Conservation (phyloP, 2,888 invertebrate genomes). For the Eremobia ochroleuca region DNA sequence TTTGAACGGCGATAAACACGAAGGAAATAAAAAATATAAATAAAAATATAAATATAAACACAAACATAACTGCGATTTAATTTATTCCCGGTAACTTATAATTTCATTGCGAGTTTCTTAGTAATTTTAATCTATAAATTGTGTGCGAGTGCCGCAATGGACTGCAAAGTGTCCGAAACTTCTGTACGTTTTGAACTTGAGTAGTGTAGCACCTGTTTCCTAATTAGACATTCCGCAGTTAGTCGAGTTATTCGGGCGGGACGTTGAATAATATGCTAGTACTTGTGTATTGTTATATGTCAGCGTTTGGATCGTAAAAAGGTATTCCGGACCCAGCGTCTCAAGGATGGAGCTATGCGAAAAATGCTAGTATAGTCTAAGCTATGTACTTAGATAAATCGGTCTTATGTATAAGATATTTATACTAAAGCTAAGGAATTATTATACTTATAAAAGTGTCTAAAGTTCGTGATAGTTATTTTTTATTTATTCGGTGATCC, state of each 20-base stretch:
- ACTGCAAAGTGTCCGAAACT: constrained; percentile 60
- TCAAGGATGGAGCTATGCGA: constrained; percentile 21
- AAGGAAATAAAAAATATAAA: constrained; percentile 6
- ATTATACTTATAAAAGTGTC: constrained; percentile 5
- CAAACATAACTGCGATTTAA: constrained; percentile 5
- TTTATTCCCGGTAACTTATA: constrained; percentile 16
- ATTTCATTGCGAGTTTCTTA: constrained; percentile 37
- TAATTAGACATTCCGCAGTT: constrained; percentile 65
- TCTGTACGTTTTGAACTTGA: constrained; percentile 58
- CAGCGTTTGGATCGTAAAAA: constrained; percentile 39
- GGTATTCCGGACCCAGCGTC: constrained; percentile 25
- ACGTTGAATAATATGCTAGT: constrained; percentile 57
- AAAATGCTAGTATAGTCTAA: constrained; percentile 18
- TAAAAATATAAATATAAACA: constrained; percentile 5
- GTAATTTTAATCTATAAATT: constrained; percentile 50
- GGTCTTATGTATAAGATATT: not conserved
- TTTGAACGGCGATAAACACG: constrained; percentile 10
- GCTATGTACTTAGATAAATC: constrained; percentile 21
- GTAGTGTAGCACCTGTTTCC: constrained; percentile 63
- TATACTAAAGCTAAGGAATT: not conserved
- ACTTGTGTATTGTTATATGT: constrained; percentile 39
- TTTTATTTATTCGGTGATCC: constrained; percentile 15
- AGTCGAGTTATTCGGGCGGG: constrained; percentile 55
- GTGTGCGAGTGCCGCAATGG: constrained; percentile 49
- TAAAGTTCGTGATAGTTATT: constrained; percentile 20